Evolutionary conservation across 1,140 invertebrate genomes (phyloP).

Genomic region (Trinorchestia longiramus): DNA sequence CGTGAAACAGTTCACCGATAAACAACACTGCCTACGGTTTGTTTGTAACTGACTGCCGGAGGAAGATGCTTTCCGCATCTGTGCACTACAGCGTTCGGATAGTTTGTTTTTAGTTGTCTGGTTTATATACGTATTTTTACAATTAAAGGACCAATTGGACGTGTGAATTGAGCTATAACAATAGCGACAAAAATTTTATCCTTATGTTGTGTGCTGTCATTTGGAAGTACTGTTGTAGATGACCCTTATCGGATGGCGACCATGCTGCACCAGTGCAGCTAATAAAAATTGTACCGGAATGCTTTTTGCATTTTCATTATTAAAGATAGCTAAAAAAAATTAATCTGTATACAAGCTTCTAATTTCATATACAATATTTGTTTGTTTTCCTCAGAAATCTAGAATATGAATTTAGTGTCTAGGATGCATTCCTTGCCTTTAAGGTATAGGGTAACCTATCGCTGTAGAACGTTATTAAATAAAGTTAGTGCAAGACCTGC

Average conservation of each 20-base stretch:
- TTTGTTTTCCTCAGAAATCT: background rate
- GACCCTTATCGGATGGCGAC: too few species aligned
- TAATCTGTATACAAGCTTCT: background rate
- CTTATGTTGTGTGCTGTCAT: too few species aligned
- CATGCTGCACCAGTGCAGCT: too few species aligned
- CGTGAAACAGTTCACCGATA: background rate
- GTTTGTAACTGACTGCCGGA: background rate
- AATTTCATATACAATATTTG: background rate
- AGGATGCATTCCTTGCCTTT: background rate
- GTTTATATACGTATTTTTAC: too few species aligned
- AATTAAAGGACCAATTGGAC: too few species aligned
- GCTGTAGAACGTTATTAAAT: background rate
- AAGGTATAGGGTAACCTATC: background rate
- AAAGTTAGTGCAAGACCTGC: background rate
- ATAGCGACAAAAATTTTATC: too few species aligned
- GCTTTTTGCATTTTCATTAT: too few species aligned
- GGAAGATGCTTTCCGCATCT: background rate
- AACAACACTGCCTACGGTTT: background rate
- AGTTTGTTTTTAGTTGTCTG: too few species aligned
- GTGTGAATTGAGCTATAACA: too few species aligned
- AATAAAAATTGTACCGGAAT: too few species aligned
- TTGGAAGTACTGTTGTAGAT: too few species aligned
- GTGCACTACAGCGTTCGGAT: too few species aligned
- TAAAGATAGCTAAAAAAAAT: background rate
- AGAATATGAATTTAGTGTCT: background rate